A percentile compares a stretch with the other conserved stretches of the same genome.
Evolutionary conservation across 2,797 vertebrate species (phyloP).

Genomic region (Intellagama lesueurii): DNA sequence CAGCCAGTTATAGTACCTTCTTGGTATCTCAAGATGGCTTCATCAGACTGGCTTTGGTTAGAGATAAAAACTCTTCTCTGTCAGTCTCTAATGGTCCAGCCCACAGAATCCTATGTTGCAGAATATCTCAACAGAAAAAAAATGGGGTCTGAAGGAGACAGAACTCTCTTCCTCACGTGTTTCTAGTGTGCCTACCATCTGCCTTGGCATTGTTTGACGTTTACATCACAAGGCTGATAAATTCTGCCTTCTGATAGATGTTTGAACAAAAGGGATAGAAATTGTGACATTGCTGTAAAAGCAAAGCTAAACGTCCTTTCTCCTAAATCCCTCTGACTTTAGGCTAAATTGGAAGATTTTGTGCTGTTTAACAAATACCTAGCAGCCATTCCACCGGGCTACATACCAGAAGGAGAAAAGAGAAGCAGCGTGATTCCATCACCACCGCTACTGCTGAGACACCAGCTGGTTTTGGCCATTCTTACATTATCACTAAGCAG

Average conservation of each 20-base stretch:
- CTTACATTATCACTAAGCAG: background rate
- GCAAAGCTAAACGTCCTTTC: conserved; percentile 49
- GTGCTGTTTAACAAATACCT: background rate
- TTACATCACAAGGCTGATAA: conserved; percentile 51
- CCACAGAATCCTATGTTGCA: background rate
- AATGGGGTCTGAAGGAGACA: background rate
- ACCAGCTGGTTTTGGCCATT: background rate
- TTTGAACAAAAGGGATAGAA: conserved; percentile 56
- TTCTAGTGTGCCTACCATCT: conserved; percentile 41
- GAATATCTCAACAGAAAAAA: background rate
- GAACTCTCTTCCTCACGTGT: conserved; percentile 33
- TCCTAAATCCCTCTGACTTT: conserved; percentile 59
- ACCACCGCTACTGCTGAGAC: background rate
- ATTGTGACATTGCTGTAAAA: conserved; percentile 55
- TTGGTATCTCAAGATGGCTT: too few species aligned
- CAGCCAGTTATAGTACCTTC: background rate
- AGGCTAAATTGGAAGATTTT: conserved; percentile 54
- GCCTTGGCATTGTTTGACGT: conserved; percentile 43
- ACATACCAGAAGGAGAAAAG: background rate
- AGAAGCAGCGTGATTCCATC: background rate
- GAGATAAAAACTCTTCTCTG: too few species aligned
- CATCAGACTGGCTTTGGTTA: too few species aligned
- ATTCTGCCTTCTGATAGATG: conserved; percentile 57
- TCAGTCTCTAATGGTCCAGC: too few species aligned
- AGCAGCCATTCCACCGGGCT: conserved; percentile 7